A percentile compares a stretch with the other conserved stretches of the same genome.
Evolutionary conservation across 2,113 vertebrate species (phyloP).

Genomic region (Alligator mississippiensis): DNA sequence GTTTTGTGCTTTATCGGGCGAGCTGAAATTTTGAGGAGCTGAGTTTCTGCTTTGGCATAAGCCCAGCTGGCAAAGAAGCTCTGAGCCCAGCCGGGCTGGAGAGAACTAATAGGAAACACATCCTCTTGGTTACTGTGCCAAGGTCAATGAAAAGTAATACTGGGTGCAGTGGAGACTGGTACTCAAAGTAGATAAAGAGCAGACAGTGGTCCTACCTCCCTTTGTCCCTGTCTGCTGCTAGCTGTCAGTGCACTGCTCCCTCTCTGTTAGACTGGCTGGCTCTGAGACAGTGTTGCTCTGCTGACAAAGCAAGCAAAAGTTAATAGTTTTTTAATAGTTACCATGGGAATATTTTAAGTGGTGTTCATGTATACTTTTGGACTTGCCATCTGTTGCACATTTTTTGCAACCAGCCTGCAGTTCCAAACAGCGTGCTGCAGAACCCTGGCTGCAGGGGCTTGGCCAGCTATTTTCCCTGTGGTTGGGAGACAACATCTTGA

Average conservation of each 20-base stretch:
- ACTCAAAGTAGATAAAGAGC: not conserved
- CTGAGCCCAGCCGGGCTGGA: conserved; percentile 21
- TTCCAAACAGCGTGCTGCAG: not conserved
- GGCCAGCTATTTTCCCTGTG: not conserved
- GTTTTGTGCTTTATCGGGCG: conserved; percentile 6
- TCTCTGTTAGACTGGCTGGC: not conserved
- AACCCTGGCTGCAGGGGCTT: not conserved
- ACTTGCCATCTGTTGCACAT: not conserved
- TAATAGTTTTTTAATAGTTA: not conserved
- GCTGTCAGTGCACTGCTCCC: not conserved
- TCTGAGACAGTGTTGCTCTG: not conserved
- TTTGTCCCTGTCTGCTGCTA: not conserved
- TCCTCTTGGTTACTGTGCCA: conserved; percentile 9
- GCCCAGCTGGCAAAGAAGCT: conserved; percentile 58
- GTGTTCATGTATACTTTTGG: not conserved
- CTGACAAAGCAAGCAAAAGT: not conserved
- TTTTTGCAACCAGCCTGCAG: rapidly evolving
- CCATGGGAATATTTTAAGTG: not conserved
- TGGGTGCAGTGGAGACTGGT: not conserved
- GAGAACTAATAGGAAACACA: conserved; percentile 39
- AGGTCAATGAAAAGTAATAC: not conserved
- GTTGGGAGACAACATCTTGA: not conserved
- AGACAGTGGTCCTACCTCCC: not conserved
- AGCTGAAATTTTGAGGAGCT: conserved; percentile 56
- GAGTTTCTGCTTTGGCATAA: conserved; percentile 59